phyloP scores from a whole-genome alignment of 2,113 vertebrate species.

The Fukomys damarensis region DNA sequence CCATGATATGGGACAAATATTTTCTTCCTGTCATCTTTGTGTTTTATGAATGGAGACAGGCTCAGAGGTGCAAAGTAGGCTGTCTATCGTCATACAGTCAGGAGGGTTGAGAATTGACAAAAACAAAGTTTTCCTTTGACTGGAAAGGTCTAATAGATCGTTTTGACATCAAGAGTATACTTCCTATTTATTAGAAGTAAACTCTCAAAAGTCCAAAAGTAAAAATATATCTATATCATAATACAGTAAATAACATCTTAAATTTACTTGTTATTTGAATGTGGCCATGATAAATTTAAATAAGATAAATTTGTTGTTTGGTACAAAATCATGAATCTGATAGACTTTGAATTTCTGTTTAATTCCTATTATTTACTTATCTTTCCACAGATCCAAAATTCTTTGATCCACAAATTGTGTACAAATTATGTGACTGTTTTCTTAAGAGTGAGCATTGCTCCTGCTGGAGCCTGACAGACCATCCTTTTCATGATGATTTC shows the following conservation, averaged over 20 bases:
- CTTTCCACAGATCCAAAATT: not conserved
- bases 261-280: not conserved
- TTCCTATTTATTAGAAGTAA: not conserved
- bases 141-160: not conserved
- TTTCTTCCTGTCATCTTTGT: not conserved
- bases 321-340: not conserved
- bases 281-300: not conserved
- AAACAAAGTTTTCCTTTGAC: not conserved
- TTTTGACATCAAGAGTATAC: not conserved
- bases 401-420: not conserved
- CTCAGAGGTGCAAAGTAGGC: not conserved
- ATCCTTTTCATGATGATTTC: not conserved
- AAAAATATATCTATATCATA: not conserved
- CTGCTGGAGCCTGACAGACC: too few relatives aligned
- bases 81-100: not conserved
- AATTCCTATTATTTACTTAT: not conserved
- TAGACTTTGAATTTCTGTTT: not conserved
- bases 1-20: not conserved
- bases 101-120: not conserved
- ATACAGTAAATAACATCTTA: not conserved
- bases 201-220: not conserved
- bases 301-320: not conserved
- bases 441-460: not conserved
- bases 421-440: not conserved
- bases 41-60: not conserved